These are phyloP conservation scores for Girardinus metallicus DNA, from an alignment of 2,797 vertebrate genomes.

Conservation along the genomic window DNA sequence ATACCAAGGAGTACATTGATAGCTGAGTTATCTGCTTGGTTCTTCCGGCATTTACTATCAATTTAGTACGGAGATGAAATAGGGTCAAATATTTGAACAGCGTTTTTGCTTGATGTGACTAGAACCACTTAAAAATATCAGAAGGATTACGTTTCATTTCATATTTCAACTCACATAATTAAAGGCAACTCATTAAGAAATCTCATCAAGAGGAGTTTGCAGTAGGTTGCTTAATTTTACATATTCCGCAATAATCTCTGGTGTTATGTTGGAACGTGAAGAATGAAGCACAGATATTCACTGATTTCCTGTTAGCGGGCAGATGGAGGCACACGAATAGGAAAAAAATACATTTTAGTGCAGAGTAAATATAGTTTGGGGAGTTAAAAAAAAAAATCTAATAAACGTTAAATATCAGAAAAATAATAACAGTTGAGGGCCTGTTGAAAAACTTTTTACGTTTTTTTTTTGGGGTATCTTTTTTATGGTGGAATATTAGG, in stretches of 20 bases:
- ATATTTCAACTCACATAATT: background rate
- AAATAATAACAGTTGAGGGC: no score
- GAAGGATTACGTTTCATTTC: no score
- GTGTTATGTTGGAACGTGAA: background rate
- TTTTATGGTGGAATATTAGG: no score
- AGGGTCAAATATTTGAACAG: background rate
- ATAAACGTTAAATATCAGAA: no score
- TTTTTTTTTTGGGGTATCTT: no score
- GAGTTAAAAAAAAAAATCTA: no score
- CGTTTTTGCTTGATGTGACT: background rate
- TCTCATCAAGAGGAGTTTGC: background rate
- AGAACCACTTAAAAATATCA: background rate
- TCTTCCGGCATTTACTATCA: constrained; percentile 1
- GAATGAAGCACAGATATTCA: background rate
- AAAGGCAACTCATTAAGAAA: background rate
- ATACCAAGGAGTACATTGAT: constrained; percentile 27
- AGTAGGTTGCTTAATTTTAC: background rate
- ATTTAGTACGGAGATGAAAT: background rate
- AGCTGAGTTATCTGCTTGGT: constrained; percentile 47
- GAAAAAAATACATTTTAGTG: background rate
- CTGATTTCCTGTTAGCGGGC: background rate
- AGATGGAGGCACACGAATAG: background rate
- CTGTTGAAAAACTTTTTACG: no score
- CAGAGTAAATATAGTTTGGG: no score
- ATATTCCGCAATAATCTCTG: background rate